A percentile compares a stretch with the other conserved stretches of the same genome.
Conservation (phyloP, 2,797 vertebrate genomes). For the Acanthornis magna region DNA sequence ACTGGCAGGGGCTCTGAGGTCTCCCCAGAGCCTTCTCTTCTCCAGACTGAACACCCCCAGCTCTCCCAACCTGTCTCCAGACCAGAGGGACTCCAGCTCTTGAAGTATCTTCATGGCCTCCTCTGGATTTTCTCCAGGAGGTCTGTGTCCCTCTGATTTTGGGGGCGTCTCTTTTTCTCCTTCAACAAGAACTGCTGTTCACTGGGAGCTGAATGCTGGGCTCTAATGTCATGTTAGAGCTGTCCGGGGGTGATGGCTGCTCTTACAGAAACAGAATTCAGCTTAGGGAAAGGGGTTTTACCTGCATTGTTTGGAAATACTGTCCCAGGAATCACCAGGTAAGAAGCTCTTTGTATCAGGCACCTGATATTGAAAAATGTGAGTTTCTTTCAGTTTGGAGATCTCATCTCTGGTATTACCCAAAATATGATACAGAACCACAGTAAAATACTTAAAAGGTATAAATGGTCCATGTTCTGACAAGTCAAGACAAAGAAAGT, state of each 20-base stretch:
- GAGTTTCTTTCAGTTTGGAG: background rate
- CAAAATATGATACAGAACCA: background rate
- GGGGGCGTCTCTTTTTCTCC: background rate
- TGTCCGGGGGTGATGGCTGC: background rate
- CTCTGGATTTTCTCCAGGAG: background rate
- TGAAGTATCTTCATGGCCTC: background rate
- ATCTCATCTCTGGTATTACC: background rate
- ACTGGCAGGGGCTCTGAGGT: rapidly evolving
- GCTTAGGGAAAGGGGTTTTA: background rate
- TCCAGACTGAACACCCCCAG: background rate
- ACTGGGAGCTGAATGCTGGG: background rate
- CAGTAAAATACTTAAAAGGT: background rate
- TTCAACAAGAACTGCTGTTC: rapidly evolving
- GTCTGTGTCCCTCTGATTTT: background rate
- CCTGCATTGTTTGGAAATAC: background rate
- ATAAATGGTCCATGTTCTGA: background rate
- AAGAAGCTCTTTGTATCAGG: background rate
- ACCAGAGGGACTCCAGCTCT: background rate
- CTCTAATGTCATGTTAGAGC: background rate
- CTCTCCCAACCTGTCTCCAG: background rate
- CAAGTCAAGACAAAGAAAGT: background rate
- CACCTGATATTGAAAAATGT: background rate
- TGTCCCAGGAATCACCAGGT: background rate
- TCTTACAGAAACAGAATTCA: background rate
- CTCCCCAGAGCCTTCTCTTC: background rate